Base-by-base conservation (phyloP, 1,140 invertebrate genomes). In the Drosophila prosaltans region DNA sequence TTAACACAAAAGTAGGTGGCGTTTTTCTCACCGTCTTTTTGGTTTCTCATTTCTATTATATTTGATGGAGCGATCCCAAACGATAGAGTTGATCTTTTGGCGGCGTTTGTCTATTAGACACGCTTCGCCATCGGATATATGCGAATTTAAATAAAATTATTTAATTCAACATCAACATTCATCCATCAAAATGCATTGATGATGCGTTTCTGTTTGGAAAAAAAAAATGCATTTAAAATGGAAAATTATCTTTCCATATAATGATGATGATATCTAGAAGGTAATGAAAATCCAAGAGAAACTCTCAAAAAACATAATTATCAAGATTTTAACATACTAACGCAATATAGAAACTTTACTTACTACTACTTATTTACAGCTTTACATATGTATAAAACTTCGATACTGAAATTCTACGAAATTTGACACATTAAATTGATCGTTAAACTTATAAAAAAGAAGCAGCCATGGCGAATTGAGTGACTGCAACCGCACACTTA, bases 71-170 rank as follows among this genome's bases (percentile, higher is more conserved):
- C 16, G 57, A 59, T 59, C 32, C 16, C 16, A 39, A 32, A 21
- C 16, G 32, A 59, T 59, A 24, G 16, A 59, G 57, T 39, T 59
- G 57, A 59, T 59, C 57, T 59, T 39, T 68, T 55, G 73, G 77
- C 78, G 77, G 80, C 83, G 77, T 89, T 88, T 89, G 81, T 67
- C 57, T 64, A 88, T 88, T 88, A 65, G 78, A 64, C 64, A 89
- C 80, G 84, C 74, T 67, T 78, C 69, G 80, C 30, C 73, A 89
- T 89, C 85, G 84, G 84, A 88, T 84, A 21, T 88, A 88, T 88
- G 84, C 84, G 84, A 88, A 88, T 88, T 90, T 89, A 90, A 88
- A 88, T 88, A 89, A 88, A 64, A 88, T 89, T 89, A 88, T 88
- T 88, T 77, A 89, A 81, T 84, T 67, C 16, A 36, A 36, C 51